phyloP scores from a whole-genome alignment of 2,797 vertebrate genomes.

The Pantherophis alleghaniensis region DNA sequence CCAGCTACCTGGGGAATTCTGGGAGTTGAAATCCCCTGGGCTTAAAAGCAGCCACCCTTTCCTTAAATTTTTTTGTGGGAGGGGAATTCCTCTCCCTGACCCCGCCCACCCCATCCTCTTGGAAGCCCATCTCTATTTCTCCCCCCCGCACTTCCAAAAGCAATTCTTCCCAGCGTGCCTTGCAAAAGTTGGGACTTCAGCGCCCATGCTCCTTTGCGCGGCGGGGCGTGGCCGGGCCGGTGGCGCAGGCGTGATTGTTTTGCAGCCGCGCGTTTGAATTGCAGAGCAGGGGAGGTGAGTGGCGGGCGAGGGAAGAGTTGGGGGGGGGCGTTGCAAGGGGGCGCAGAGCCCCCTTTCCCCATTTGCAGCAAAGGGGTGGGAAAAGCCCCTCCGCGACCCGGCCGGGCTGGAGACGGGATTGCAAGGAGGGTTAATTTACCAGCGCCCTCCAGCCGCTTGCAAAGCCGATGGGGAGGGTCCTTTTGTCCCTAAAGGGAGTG shows the following conservation, averaged over 20 bases:
- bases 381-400: background rate
- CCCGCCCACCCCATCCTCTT: background rate
- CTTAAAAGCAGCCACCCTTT: too few species aligned
- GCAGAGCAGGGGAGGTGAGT: background rate
- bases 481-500: background rate
- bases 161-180: slow-evolving; percentile 45
- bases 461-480: background rate
- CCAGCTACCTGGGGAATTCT: too few species aligned
- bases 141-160: background rate
- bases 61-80: background rate
- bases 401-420: background rate
- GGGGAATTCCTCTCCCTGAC: background rate
- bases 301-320: accelerated
- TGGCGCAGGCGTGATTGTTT: background rate
- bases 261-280: background rate
- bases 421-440: background rate
- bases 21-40: too few species aligned
- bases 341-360: too few species aligned
- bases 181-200: background rate
- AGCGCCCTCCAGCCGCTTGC: background rate
- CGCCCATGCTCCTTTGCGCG: slow-evolving; percentile 14
- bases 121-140: background rate
- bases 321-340: too few species aligned
- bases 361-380: background rate
- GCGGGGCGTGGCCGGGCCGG: background rate